These are phyloP conservation scores for Tuberolachnus salignus DNA, from an alignment of 2,888 invertebrate genomes.

Conservation along the genomic window DNA sequence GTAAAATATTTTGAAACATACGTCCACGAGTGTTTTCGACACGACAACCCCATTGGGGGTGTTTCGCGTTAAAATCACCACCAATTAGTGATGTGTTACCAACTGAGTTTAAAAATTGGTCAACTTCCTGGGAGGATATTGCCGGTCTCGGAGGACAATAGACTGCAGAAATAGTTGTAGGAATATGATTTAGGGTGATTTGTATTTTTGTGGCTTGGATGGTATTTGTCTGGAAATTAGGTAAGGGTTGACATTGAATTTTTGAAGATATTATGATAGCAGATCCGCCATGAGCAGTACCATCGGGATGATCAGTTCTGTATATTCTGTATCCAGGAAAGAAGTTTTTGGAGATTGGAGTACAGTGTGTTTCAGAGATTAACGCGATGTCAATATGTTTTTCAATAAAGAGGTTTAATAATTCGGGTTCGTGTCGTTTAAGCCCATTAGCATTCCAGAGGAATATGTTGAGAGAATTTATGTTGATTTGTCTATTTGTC, in stretches of 20 bases:
- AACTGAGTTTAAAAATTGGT: not conserved
- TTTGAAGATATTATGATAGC: slow-evolving; percentile 12
- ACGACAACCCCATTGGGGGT: not conserved
- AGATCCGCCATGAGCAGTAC: not conserved
- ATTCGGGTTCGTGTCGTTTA: not conserved
- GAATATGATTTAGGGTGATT: not conserved
- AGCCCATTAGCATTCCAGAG: slow-evolving; percentile 42
- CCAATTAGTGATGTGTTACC: not conserved
- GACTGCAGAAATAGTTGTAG: slow-evolving; percentile 5
- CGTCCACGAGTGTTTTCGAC: not conserved
- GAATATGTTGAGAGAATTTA: slow-evolving; percentile 4
- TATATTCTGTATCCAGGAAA: not conserved
- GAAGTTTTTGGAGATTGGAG: not conserved
- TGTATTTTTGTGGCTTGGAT: slow-evolving; percentile 2
- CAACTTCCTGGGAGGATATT: not conserved
- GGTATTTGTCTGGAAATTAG: not conserved
- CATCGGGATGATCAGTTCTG: not conserved
- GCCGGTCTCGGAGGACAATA: slow-evolving; percentile 20
- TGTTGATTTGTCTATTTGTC: not conserved
- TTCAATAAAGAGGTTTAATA: not conserved
- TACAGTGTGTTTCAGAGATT: slow-evolving; percentile 23
- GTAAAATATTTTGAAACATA: not conserved
- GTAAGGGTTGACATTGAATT: not conserved
- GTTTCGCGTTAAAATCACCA: not conserved
- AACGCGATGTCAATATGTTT: slow-evolving; percentile 18